Base-by-base conservation (phyloP, 2,888 invertebrate genomes). In the Parnassius smintheus region DNA sequence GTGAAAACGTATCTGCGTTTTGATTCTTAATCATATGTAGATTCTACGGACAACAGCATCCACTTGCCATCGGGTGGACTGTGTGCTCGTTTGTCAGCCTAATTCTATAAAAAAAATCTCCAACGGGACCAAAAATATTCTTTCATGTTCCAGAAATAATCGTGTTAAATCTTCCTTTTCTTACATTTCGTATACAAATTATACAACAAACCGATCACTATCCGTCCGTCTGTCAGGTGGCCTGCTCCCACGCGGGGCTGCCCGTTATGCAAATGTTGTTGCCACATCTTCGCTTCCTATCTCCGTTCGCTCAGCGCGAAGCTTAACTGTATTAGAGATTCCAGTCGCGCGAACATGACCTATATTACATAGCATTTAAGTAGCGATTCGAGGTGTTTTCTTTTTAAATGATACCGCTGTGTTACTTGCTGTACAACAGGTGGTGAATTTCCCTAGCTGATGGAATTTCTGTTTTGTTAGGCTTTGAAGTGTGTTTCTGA, bases 401-500 rank as follows among this genome's bases (percentile, higher is more conserved):
- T 2, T 51, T 13, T 13, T 46, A 13, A 12, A 7, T 48, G 11
- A 13, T 54, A 18, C 11, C 13, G 22, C 55, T 51, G 51, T 9
- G 49, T 18, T 13, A 2, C 18, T 41, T 18, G 10, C 25, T 54
- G 41, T 59, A 54, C n/a, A 44, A 51, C 61, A 61, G 35, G 56
- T 56, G 61, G 13, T 11, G 25, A 46, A 35, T 56, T 61, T 56
- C 61, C 61, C 61, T 45, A 2, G 41, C 51, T 61, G 61, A 61
- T 56, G 61, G 56, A 45, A 56, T 56, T 56, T 56, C 51, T 61
- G 61, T 61, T 61, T 61, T 56, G 61, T 56, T 61, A 61, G 61
- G 61, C 8, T 49, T 48, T 48, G 3, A n/a, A n/a, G 48, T 44
- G 8, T 44, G 44, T 44, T 44, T 44, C 8, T 44, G 44, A 2